Base-by-base conservation (phyloP, 2,113 vertebrate species). In the Buteo buteo region DNA sequence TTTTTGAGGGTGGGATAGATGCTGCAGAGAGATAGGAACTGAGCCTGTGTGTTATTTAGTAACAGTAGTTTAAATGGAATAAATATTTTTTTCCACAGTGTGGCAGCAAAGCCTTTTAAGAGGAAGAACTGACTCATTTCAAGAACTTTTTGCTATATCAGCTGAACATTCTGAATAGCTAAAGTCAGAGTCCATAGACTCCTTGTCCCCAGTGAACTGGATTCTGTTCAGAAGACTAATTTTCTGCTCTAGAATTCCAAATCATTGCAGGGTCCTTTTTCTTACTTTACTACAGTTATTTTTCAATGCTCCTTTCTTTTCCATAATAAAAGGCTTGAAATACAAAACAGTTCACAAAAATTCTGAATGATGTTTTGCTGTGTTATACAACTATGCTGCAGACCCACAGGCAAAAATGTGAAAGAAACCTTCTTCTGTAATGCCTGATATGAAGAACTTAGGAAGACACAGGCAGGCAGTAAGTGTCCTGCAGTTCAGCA, bases 101-200 rank as follows among this genome's bases (percentile, higher is more conserved):
- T 97, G 98, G 98, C 98, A 98, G 98, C 96, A 98, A 93, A 98
- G 96, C 50, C 86, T 93, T 96, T 92, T 71, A 40, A 84, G 64
- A 93, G 61, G 31, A 92, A 85, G 71, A 44, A 19, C 49, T 86
- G 76, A 45, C 67, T 89, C 7, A 0, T 54, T 38, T 79, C 25
- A 76, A 57, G 67, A 96, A 55, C 73, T 38, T 71, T 42, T 73
- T 82, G 69, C 77, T 62, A 79, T 47, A 22, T 80, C 58, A 77
- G 31, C 5, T 82, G 52, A 90, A 91, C 84, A 55, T 47, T 59
- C 47, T 13, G 28, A 85, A 52, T 12, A 40, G 40, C 69, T 84
- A 16, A 66, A 91, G 64, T 52, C 70, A 71, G n/a, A 93, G 28
- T 32, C 47, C 36, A 32, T 3, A 61, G 54, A 86, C 26, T 70